Base-by-base conservation (phyloP, 2,113 vertebrate genomes). In the Strix uralensis region DNA sequence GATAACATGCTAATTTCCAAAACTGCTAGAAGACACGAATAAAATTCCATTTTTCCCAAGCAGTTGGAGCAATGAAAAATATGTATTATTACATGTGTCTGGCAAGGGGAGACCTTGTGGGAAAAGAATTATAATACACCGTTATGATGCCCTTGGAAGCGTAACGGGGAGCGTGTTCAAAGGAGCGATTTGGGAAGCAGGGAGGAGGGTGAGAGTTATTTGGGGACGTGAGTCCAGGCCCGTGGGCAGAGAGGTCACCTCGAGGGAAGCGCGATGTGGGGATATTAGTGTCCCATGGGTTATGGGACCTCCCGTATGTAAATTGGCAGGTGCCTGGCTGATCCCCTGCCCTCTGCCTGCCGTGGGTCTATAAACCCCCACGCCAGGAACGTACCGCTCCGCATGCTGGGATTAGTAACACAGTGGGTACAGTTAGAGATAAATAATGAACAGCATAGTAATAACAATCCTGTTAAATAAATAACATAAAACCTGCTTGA, bases 111-210 rank as follows among this genome's bases (percentile, higher is more conserved):
- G 74, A 70, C 58, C 73, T 96, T 51, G 71, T 92, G 86, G 88
- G 72, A 95, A 92, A 93, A 91, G 88, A 97, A 94, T 93, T 84
- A 95, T 62, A 90, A 74, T 40, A 14, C 22, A 73, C 77, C 46
- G 36, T 87, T 93, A 49, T 90, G 89, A 44, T 30, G 36, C 74
- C 71, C 90, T 81, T 15, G 46, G 90, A 91, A 94, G 57, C 32
- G 9, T 91, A 82, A 38, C 51, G 61, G 84, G 52, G 58, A 49
- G 19, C 34, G 7, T 62, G 87, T 58, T 94, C 49, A 38, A 19
- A 44, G 70, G 83, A 92, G 27, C 10, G 30, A 59, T 86, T 88
- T 67, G 74, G 70, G 88, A 62, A 87, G 66, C 38, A n/a, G 84
- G 38, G 38, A 52, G 36, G 65, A 59, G 46, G 25, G 62, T n/a